Conservation (phyloP, 2,797 vertebrate genomes). For the Rhinella marina region DNA sequence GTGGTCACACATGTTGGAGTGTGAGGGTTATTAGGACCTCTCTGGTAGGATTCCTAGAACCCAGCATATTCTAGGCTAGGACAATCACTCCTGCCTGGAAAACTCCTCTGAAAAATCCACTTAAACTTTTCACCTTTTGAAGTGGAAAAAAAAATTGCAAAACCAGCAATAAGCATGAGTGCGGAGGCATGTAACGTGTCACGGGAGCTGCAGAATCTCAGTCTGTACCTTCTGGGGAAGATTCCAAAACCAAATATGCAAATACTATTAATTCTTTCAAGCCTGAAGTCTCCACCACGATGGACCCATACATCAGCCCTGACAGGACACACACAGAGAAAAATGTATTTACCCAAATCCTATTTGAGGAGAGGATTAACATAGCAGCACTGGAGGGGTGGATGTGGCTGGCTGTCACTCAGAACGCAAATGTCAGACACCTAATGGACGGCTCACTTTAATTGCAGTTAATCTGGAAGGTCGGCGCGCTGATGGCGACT, state of each 20-base stretch:
- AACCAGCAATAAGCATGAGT: constrained; percentile 25
- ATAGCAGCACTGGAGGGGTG: constrained; percentile 44
- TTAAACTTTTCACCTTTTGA: constrained; percentile 75
- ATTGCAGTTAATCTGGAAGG: too few species aligned
- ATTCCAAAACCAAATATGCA: constrained; percentile 71
- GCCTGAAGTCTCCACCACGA: constrained; percentile 61
- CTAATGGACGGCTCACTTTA: neutral
- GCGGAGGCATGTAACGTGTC: neutral
- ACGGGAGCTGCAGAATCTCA: constrained; percentile 39
- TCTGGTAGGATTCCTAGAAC: neutral
- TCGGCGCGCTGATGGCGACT: too few species aligned
- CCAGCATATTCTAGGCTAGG: neutral
- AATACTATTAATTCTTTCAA: constrained; percentile 70
- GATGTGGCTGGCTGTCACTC: constrained; percentile 32
- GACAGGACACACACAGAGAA: constrained; percentile 62
- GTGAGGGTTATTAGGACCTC: neutral
- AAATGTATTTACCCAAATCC: constrained; percentile 57
- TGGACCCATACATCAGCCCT: constrained; percentile 67
- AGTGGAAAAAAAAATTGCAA: constrained; percentile 60
- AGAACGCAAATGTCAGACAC: constrained; percentile 29
- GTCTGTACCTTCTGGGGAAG: constrained; percentile 65
- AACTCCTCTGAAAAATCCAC: constrained; percentile 65
- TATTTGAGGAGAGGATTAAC: constrained; percentile 53
- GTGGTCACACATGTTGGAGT: neutral
- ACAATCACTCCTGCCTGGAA: constrained; percentile 13